phyloP scores from a whole-genome alignment of 2,888 invertebrate genomes.

The Ennomos quercinarius region DNA sequence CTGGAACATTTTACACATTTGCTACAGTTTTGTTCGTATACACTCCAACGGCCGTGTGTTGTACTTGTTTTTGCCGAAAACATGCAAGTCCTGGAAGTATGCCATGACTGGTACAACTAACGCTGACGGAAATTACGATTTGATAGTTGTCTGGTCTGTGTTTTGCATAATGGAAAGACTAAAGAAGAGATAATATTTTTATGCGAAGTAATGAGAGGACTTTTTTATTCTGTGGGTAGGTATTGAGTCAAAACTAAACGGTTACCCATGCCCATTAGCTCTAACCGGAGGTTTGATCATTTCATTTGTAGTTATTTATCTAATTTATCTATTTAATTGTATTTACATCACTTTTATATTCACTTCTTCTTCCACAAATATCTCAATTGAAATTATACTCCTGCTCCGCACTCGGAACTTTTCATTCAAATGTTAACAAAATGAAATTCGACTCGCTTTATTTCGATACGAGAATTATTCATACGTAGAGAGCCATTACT shows the following conservation, averaged over 20 bases:
- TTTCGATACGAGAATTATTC: constrained; percentile 63
- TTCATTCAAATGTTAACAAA: constrained; percentile 59
- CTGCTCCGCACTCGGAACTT: constrained; percentile 41
- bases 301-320: no score
- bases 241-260: no score
- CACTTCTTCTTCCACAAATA: neutral
- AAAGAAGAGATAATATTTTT: no score
- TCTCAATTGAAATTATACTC: neutral
- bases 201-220: no score
- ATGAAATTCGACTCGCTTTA: constrained; percentile 54
- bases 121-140: neutral
- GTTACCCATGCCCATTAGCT: no score
- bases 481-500: constrained; percentile 57
- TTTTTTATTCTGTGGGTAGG: no score
- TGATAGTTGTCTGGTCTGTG: no score
- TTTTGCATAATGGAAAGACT: no score
- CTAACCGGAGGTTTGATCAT: no score
- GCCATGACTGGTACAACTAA: neutral
- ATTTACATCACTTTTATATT: no score
- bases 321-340: no score
- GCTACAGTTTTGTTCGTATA: neutral
- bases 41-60: neutral
- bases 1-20: constrained; percentile 2
- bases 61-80: neutral
- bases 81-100: neutral